Evolutionary conservation across 2,113 vertebrate species (phyloP).

Genomic region (Cettia cetti): DNA sequence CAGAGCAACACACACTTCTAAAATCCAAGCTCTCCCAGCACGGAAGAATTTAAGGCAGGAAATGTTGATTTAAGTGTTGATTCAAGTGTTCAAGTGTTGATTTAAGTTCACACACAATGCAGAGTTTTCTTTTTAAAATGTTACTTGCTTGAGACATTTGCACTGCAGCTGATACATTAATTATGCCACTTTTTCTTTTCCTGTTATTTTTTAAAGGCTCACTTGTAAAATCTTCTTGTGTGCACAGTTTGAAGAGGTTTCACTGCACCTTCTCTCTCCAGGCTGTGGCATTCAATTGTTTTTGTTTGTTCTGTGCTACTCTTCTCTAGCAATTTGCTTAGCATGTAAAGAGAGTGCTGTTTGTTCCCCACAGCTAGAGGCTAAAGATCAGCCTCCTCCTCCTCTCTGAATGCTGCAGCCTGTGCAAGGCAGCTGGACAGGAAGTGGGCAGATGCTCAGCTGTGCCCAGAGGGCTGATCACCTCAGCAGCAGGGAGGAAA

Average conservation of each 20-base stretch:
- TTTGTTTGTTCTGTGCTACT: not conserved
- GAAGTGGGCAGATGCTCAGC: not conserved
- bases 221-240: not conserved
- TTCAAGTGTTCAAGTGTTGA: not conserved
- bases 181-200: not conserved
- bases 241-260: not conserved
- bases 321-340: not conserved
- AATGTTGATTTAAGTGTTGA: not conserved
- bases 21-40: not conserved
- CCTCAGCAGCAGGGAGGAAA: not conserved
- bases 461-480: not conserved
- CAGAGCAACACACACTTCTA: not conserved
- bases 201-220: not conserved
- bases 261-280: slow-evolving; percentile 10
- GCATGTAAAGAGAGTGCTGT: not conserved
- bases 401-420: not conserved
- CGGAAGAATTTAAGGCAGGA: slow-evolving; percentile 1
- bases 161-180: slow-evolving; percentile 11
- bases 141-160: not conserved
- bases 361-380: not conserved
- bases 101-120: not conserved
- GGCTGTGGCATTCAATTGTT: not conserved
- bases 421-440: not conserved
- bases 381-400: not conserved
- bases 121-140: not conserved